Conservation (phyloP, 1,140 invertebrate genomes). For the Theocolax elegans region DNA sequence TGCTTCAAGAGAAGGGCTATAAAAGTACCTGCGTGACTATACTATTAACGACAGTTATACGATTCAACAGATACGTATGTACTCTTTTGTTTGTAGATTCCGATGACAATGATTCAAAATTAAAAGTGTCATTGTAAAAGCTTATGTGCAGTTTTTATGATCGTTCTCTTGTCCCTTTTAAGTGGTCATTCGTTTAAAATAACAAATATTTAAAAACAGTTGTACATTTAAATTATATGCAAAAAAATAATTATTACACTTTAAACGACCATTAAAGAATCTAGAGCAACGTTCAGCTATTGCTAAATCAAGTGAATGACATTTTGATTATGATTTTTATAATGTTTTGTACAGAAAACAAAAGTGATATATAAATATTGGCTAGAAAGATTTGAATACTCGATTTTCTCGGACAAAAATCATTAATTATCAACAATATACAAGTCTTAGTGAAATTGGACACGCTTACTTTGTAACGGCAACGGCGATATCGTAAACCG, state of each 20-base stretch:
- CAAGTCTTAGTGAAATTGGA: conserved; percentile 20
- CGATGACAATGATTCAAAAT: conserved; percentile 30
- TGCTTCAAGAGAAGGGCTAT: conserved; percentile 48
- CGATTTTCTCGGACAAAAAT: not conserved
- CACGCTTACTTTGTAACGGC: conserved; percentile 92
- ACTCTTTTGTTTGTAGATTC: conserved; percentile 6
- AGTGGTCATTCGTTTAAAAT: not conserved
- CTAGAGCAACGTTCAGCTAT: not conserved
- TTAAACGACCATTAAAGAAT: not conserved
- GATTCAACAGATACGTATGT: not conserved
- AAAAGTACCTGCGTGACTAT: conserved; percentile 49
- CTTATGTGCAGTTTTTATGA: conserved; percentile 28
- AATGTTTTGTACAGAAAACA: conserved; percentile 9
- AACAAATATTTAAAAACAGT: not conserved
- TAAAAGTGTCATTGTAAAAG: conserved; percentile 36
- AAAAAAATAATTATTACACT: not conserved
- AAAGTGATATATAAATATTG: not conserved
- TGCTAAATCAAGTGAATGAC: conserved; percentile 13
- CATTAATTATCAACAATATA: not conserved
- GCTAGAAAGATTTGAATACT: not conserved
- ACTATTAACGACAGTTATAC: conserved; percentile 41
- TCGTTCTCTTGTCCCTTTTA: conserved; percentile 12
- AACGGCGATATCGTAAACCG: conserved; percentile 95
- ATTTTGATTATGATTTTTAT: not conserved
- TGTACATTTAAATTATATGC: not conserved